Evolutionary conservation across 2,113 vertebrate genomes (phyloP).

Genomic region (Salvelinus alpinus): DNA sequence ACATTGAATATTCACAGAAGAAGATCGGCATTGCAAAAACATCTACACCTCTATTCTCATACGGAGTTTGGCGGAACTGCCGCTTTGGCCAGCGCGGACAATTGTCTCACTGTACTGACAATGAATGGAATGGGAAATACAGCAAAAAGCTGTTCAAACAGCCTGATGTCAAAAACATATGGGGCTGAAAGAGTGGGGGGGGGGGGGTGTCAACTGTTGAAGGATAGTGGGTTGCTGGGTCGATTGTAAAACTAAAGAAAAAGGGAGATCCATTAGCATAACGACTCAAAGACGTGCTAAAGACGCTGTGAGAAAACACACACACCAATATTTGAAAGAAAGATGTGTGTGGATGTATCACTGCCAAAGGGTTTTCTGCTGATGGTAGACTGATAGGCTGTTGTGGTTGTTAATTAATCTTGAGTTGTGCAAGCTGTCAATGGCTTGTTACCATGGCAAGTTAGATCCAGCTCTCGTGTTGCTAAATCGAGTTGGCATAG

Average conservation of each 20-base stretch:
- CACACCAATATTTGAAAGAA: background rate
- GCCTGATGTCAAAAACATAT: conserved; percentile 7
- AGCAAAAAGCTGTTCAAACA: conserved; percentile 7
- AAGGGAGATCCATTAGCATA: conserved; percentile 6
- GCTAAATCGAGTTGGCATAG: background rate
- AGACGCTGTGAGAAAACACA: background rate
- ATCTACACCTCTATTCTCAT: background rate
- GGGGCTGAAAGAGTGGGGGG: background rate
- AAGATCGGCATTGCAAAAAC: background rate
- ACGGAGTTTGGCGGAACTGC: background rate
- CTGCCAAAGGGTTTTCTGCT: conserved; percentile 42
- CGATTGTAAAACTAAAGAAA: background rate
- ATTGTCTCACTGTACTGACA: conserved; percentile 25
- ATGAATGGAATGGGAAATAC: conserved; percentile 20
- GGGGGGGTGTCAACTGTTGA: background rate
- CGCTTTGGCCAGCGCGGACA: conserved; percentile 21
- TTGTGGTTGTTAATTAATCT: conserved; percentile 6
- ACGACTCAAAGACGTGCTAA: conserved; percentile 22
- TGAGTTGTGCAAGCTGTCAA: conserved; percentile 42
- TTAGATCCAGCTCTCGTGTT: conserved; percentile 28
- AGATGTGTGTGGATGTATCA: background rate
- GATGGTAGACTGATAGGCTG: background rate
- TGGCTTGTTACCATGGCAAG: conserved; percentile 26
- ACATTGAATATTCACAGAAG: background rate
- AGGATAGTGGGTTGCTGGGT: conserved; percentile 12